Evolutionary conservation across 2,888 invertebrate species (phyloP).

Genomic region (Itoplectis maculator): DNA sequence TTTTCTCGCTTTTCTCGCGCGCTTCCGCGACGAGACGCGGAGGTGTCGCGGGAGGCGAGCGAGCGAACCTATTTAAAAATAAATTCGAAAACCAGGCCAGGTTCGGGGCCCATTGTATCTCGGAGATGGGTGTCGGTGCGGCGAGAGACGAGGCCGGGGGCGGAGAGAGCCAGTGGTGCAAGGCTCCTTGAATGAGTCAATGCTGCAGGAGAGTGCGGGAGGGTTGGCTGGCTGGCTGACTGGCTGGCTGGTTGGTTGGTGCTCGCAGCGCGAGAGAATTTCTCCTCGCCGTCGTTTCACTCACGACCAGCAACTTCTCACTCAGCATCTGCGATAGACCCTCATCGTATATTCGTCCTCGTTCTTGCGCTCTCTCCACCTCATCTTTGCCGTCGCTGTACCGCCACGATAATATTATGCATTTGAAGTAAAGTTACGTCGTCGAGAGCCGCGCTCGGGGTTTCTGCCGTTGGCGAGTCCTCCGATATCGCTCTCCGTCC

Average conservation of each 20-base stretch:
- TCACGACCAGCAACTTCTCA: slow-evolving; percentile 60
- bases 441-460: slow-evolving; percentile 55
- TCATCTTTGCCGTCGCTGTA: slow-evolving; percentile 52
- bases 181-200: slow-evolving; percentile 58
- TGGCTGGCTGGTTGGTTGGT: too few species aligned
- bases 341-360: slow-evolving; percentile 48
- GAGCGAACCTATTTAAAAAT: slow-evolving; percentile 61
- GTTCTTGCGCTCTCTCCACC: slow-evolving; percentile 36
- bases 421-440: slow-evolving; percentile 70
- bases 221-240: too few species aligned
- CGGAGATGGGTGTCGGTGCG: slow-evolving; percentile 62
- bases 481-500: slow-evolving; percentile 57
- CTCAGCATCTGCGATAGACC: slow-evolving; percentile 56
- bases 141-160: slow-evolving; percentile 41
- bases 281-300: slow-evolving; percentile 43
- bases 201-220: slow-evolving; percentile 29
- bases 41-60: slow-evolving; percentile 29
- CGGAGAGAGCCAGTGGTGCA: slow-evolving; percentile 36
- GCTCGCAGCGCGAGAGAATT: slow-evolving; percentile 40
- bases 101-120: slow-evolving; percentile 62
- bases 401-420: slow-evolving; percentile 68
- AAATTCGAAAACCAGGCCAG: slow-evolving; percentile 67
- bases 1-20: neutral
- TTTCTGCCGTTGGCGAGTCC: slow-evolving; percentile 47
- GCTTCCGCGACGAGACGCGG: neutral